A percentile compares a stretch with the other conserved stretches of the same genome.
phyloP scores from a whole-genome alignment of 2,888 invertebrate species.

The Mesorhabditis spiculigera region DNA sequence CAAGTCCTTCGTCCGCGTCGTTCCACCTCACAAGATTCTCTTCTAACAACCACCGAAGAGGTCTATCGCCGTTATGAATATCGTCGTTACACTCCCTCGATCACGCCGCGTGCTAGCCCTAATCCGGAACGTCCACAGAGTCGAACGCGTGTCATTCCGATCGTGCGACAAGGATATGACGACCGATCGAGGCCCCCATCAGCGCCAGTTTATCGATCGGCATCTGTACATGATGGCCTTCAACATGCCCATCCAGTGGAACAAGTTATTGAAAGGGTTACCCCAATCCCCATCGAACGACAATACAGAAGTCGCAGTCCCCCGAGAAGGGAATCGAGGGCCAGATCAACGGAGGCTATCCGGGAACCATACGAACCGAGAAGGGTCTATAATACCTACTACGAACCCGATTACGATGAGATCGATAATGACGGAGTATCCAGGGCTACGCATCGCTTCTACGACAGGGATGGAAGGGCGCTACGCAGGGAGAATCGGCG shows the following conservation, averaged over 20 bases:
- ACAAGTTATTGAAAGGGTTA: constrained; percentile 12
- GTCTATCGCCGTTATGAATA: background rate
- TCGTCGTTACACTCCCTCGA: background rate
- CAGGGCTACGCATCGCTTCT: constrained; percentile 34
- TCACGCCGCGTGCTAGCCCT: background rate
- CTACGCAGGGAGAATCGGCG: constrained; percentile 14
- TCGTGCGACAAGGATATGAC: background rate
- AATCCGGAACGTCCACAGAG: background rate
- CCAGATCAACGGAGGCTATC: background rate
- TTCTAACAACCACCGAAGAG: constrained; percentile 3
- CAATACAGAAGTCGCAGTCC: background rate
- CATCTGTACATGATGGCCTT: background rate
- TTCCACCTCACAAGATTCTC: background rate
- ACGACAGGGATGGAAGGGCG: constrained; percentile 31
- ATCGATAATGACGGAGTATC: constrained; percentile 16
- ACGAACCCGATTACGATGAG: constrained; percentile 5
- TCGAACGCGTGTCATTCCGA: constrained; percentile 1
- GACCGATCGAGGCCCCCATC: background rate
- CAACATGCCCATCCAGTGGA: background rate
- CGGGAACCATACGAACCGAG: background rate
- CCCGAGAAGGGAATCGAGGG: constrained; percentile 13
- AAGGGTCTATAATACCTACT: background rate
- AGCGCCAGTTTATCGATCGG: constrained; percentile 2
- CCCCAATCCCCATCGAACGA: background rate
- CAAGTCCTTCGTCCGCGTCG: background rate